Conservation (phyloP, 2,888 invertebrate species). For the Cheiracanthium punctorium region DNA sequence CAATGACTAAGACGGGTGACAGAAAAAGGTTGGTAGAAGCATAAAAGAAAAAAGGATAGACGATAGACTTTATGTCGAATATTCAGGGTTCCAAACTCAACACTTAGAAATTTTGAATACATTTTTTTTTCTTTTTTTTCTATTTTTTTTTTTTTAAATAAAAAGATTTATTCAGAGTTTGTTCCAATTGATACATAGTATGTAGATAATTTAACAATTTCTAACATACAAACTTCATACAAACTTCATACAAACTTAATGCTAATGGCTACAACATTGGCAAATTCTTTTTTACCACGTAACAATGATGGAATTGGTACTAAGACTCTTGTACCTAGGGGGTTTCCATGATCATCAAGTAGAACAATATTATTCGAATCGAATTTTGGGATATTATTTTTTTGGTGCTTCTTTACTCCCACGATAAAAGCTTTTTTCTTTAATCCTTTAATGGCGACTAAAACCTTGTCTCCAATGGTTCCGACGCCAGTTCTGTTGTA, state of each 20-base stretch:
- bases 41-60: no score
- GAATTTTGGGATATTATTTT: conserved; percentile 88
- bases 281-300: conserved; percentile 90
- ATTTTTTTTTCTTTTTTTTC: no score
- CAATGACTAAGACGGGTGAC: no score
- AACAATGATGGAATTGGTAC: conserved; percentile 95
- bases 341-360: conserved; percentile 95
- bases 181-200: no score
- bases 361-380: conserved; percentile 97
- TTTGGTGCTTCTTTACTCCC: conserved; percentile 89
- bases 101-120: no score
- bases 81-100: no score
- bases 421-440: conserved; percentile 95
- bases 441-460: conserved; percentile 95
- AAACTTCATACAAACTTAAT: conserved; percentile 90
- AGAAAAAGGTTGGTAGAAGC: no score
- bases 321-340: conserved; percentile 94
- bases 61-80: no score
- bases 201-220: no score
- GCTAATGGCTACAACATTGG: conserved; percentile 92
- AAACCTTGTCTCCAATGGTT: conserved; percentile 86
- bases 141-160: no score
- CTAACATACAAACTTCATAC: no score
- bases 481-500: conserved; percentile 85
- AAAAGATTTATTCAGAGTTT: no score